A percentile compares a stretch with the other conserved stretches of the same genome.
Conservation (phyloP, 2,113 vertebrate species). For the Tragelaphus buxtoni region DNA sequence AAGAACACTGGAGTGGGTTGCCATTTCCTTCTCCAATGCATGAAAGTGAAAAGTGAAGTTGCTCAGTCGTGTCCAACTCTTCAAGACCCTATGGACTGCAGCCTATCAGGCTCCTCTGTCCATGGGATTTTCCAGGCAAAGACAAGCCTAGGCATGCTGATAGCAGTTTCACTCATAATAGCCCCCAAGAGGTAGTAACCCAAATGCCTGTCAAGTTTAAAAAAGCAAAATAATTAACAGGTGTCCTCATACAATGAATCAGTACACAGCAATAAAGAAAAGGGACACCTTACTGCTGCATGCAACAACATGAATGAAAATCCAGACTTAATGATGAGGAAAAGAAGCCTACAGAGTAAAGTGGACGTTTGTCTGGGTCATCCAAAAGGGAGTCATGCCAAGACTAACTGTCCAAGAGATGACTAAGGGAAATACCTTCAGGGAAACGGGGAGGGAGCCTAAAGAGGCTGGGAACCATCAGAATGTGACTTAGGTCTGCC, state of each 20-base stretch:
- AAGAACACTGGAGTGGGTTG: too few species aligned
- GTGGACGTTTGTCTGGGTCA: background rate
- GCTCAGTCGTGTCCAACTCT: too few species aligned
- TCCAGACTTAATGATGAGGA: background rate
- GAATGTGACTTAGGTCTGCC: background rate
- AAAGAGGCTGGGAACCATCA: background rate
- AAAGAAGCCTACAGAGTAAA: background rate
- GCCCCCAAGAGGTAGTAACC: background rate
- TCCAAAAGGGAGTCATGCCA: background rate
- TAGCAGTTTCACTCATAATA: background rate
- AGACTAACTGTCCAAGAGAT: background rate
- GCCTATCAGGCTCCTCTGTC: too few species aligned
- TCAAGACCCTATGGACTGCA: too few species aligned
- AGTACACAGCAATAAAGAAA: background rate
- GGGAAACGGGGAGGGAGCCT: background rate
- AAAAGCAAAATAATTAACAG: background rate
- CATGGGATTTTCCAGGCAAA: too few species aligned
- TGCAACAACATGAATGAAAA: background rate
- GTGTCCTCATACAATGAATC: background rate
- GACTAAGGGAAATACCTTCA: background rate
- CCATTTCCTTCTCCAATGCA: too few species aligned
- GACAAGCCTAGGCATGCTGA: background rate
- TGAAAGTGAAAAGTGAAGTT: too few species aligned
- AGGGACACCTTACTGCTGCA: background rate
- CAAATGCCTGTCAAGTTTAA: background rate